Percentiles rank a stretch among this genome's conserved stretches.
These are phyloP conservation scores for Mesocricetus auratus DNA, from an alignment of 2,113 vertebrate species.

Conservation along the genomic window DNA sequence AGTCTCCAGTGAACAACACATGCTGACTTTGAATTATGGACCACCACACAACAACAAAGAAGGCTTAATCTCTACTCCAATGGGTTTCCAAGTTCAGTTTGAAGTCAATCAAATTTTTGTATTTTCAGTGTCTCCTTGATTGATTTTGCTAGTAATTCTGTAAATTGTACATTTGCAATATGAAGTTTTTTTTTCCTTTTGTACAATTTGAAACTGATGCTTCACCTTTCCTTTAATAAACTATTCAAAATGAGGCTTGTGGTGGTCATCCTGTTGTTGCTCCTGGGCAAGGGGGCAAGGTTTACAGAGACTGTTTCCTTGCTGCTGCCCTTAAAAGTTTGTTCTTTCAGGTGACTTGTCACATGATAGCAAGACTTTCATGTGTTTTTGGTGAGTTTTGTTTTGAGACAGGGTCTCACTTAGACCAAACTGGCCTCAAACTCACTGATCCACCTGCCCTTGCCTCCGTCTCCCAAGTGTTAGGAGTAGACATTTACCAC, in stretches of 20 bases:
- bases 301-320: constrained; percentile 49
- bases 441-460: neutral
- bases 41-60: constrained; percentile 85
- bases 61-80: constrained; percentile 86
- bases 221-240: constrained; percentile 97
- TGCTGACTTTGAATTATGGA: constrained; percentile 86
- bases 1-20: constrained; percentile 87
- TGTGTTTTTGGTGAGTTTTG: neutral
- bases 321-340: constrained; percentile 21
- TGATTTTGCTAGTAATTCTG: constrained; percentile 94
- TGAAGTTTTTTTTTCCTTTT: constrained; percentile 93
- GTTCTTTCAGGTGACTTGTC: constrained; percentile 42
- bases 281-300: constrained; percentile 46
- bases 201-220: constrained; percentile 98
- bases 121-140: constrained; percentile 93
- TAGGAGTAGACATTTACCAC: neutral
- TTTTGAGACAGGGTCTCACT: neutral
- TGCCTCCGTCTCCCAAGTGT: neutral
- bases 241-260: constrained; percentile 92
- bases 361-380: neutral
- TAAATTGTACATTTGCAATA: constrained; percentile 96
- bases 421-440: neutral
- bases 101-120: constrained; percentile 91
- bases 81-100: constrained; percentile 91
- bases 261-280: constrained; percentile 86